Percentiles rank a stretch among this genome's conserved stretches.
These are phyloP conservation scores for Drosophila ironensis DNA, from an alignment of 1,140 invertebrate species.

Conservation along the genomic window DNA sequence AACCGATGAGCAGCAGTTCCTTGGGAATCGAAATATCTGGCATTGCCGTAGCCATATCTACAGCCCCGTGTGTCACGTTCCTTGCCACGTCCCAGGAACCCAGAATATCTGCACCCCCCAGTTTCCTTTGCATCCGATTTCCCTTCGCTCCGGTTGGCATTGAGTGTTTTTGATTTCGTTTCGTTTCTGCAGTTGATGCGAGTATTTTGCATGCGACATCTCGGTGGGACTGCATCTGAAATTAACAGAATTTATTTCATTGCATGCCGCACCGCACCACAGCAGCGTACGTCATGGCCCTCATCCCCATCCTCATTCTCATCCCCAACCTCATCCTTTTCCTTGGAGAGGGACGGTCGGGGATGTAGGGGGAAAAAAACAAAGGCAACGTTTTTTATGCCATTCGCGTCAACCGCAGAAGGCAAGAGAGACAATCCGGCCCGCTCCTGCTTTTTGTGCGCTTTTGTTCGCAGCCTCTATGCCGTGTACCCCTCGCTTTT, in stretches of 20 bases:
- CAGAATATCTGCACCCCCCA: no score
- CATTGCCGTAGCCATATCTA: no score
- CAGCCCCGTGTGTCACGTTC: not conserved
- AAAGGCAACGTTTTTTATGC: conserved; percentile 77
- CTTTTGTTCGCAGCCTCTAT: conserved; percentile 67
- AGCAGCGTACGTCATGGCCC: conserved; percentile 8
- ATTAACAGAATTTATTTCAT: conserved; percentile 78
- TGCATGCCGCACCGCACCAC: no score
- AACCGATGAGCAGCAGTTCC: not conserved
- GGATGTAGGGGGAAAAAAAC: conserved; percentile 50
- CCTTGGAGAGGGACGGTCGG: conserved; percentile 3
- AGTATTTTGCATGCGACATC: conserved; percentile 41
- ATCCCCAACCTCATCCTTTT: no score
- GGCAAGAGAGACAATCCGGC: conserved; percentile 10
- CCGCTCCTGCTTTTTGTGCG: conserved; percentile 53
- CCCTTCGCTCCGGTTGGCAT: not conserved
- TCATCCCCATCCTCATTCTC: no score
- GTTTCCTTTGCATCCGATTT: not conserved
- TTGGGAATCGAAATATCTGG: conserved; percentile 1
- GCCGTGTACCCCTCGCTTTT: not conserved
- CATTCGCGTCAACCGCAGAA: conserved; percentile 66
- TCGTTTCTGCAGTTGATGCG: conserved; percentile 48
- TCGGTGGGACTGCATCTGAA: conserved; percentile 57
- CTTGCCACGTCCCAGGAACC: not conserved
- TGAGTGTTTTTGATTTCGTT: conserved; percentile 49